Evolutionary conservation across 1,140 invertebrate species (phyloP), one percentile per base, ranked within the genome.

Genomic region (Diorhabda sublineata): DNA sequence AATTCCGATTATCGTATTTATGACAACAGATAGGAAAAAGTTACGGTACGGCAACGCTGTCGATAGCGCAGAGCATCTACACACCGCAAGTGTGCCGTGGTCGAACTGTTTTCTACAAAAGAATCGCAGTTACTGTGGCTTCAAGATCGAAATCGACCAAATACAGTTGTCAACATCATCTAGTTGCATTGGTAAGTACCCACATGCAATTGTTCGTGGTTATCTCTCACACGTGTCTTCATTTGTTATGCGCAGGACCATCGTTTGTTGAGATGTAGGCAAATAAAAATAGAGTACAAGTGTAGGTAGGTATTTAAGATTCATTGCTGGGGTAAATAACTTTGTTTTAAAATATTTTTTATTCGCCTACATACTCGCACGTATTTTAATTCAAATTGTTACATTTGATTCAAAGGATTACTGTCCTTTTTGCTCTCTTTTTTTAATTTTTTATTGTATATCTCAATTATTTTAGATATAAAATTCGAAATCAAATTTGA

Each of bases 131-230:
- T 65, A 43, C n/a, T 11, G 26, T 59, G 65, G 58, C 8, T 60
- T 67, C 58, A 69, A 71, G 58, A 73, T 71, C 70, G 59, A 69
- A 75, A 75, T 75, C 70, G 72, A 75, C 74, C 70, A 73, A 71
- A 70, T 68, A 71, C 47, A 70, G 71, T 75, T 73, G 72, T 72
- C 72, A 73, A 75, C 72, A 72, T 69, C 70, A 61, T 66, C 66
- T 58, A 58, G 66, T 52, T 68, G 61, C 69, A 70, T 73, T 69
- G 72, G 74, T 75, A 75, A 73, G 74, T 75, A 72, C 69, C 74
- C 72, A 70, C 72, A 73, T 75, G 70, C 67, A 70, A 71, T 71
- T 71, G 67, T 72, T 72, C 69, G 58, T 60, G 65, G 57, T 69
- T 70, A 66, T 70, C 66, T 69, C 63, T 52, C 72, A 73, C 74